Conservation (phyloP, 2,113 vertebrate species). For the Anguilla japonica region DNA sequence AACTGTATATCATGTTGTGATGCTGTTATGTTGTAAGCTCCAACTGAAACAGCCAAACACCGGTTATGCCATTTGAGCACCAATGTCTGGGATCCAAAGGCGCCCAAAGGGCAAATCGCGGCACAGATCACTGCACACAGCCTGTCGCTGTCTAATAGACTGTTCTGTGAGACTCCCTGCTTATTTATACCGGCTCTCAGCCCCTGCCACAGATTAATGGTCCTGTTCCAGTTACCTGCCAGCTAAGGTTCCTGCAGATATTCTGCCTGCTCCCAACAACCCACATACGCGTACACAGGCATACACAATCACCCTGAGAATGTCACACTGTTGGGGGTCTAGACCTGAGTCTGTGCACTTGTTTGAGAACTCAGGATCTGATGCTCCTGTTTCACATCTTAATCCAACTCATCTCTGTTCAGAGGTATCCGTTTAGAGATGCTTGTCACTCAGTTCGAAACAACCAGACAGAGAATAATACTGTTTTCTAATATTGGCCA, state of each 20-base stretch:
- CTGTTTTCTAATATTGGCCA: not conserved
- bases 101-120: not conserved
- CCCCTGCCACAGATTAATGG: not conserved
- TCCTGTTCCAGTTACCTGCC: slow-evolving; percentile 7
- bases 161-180: not conserved
- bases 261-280: not conserved
- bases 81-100: not conserved
- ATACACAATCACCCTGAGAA: not conserved
- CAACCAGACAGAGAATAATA: not conserved
- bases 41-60: not conserved
- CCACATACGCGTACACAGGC: not conserved
- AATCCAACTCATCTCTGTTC: not conserved
- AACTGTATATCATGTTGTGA: too few relatives aligned
- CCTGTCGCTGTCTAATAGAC: not conserved
- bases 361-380: not conserved
- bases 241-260: not conserved
- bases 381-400: not conserved
- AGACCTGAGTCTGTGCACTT: not conserved
- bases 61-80: not conserved
- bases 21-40: not conserved
- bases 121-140: slow-evolving; percentile 3
- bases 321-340: not conserved
- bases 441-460: slow-evolving; percentile 2
- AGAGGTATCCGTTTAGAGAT: slow-evolving; percentile 11
- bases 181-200: slow-evolving; percentile 6